A percentile compares a stretch with the other conserved stretches of the same genome.
Conservation (phyloP, 2,888 invertebrate species). For the Tenthredo amoena region DNA sequence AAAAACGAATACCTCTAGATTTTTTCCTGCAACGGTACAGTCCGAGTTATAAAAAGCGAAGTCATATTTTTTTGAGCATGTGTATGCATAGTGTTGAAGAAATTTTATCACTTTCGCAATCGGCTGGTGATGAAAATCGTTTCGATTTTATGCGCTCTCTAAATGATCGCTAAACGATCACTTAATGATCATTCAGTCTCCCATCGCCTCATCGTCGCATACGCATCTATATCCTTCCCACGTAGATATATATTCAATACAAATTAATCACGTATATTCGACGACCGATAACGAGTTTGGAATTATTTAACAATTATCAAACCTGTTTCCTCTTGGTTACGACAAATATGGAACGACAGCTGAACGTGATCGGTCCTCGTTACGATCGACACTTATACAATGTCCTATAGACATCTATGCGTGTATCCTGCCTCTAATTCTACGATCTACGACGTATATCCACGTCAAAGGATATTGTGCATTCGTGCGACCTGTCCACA, state of each 20-base stretch:
- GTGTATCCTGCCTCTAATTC: not conserved
- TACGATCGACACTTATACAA: not conserved
- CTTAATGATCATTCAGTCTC: not conserved
- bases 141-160: not conserved
- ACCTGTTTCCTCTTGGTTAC: slow-evolving; percentile 21
- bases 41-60: not conserved
- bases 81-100: not conserved
- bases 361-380: not conserved
- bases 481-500: not conserved
- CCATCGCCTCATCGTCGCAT: not conserved
- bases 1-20: too few relatives aligned
- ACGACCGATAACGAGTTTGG: slow-evolving; percentile 23
- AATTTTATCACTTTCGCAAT: not conserved
- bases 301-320: slow-evolving; percentile 46
- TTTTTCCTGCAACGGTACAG: too few relatives aligned
- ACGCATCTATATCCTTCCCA: not conserved
- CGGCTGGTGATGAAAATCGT: not conserved
- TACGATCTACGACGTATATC: not conserved
- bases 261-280: not conserved
- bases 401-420: not conserved
- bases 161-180: slow-evolving; percentile 6
- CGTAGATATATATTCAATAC: slow-evolving; percentile 7
- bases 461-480: slow-evolving; percentile 21
- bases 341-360: slow-evolving; percentile 29
- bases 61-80: not conserved